A percentile compares a stretch with the other conserved stretches of the same genome.
phyloP scores from a whole-genome alignment of 1,140 invertebrate species.

The Bombus picipes region DNA sequence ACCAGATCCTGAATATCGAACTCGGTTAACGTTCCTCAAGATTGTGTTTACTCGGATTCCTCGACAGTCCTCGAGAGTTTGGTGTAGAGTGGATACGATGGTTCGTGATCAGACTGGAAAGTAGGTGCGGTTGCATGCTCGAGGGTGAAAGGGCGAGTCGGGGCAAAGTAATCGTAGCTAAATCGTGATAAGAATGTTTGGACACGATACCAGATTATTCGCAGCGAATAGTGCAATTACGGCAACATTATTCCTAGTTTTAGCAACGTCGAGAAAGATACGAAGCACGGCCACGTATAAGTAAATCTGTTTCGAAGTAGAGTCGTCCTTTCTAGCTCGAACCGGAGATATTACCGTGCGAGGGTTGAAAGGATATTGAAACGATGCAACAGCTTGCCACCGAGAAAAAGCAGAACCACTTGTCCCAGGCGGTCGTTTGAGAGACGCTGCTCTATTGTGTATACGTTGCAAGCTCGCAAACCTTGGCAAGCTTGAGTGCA shows the following conservation, averaged over 20 bases:
- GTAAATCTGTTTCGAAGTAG: neutral
- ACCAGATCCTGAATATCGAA: neutral
- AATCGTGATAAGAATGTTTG: slow-evolving; percentile 37
- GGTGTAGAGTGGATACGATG: neutral
- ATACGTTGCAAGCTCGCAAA: slow-evolving; percentile 14
- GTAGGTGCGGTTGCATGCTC: neutral
- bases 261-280: neutral
- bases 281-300: neutral
- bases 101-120: neutral
- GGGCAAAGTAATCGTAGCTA: neutral
- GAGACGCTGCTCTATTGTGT: slow-evolving; percentile 14
- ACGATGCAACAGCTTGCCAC: slow-evolving; percentile 18
- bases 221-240: neutral
- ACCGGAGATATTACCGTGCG: neutral
- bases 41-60: neutral
- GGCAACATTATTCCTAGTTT: neutral
- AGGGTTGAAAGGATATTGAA: neutral
- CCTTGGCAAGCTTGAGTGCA: slow-evolving; percentile 12
- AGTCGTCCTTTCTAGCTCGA: neutral
- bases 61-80: neutral
- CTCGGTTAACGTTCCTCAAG: neutral
- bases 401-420: neutral
- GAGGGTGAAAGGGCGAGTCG: neutral
- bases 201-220: slow-evolving; percentile 28
- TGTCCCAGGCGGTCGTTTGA: neutral